Evolutionary conservation across 2,888 invertebrate genomes (phyloP).

Genomic region (Macrosoma leucophasiata): DNA sequence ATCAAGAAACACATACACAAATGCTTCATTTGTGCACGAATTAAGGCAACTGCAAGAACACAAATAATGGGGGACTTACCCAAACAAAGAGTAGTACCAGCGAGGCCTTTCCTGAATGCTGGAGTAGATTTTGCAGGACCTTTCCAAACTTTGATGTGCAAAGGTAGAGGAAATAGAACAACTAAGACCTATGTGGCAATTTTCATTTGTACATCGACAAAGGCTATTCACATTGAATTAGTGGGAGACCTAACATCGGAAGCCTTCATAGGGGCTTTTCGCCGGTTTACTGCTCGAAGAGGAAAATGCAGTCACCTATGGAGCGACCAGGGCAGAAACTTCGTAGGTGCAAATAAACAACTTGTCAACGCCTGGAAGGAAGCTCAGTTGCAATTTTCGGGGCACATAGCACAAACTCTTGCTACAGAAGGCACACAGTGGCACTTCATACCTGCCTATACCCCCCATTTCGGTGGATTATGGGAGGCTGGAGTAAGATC

Average conservation of each 20-base stretch:
- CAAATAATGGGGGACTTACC: constrained; percentile 5
- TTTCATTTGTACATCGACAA: constrained; percentile 19
- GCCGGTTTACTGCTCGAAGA: constrained; percentile 23
- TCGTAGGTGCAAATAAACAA: constrained; percentile 21
- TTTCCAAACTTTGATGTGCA: constrained; percentile 2
- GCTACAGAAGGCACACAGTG: constrained; percentile 19
- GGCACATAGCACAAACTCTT: constrained; percentile 3
- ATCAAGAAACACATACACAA: constrained; percentile 1
- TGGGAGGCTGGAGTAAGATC: constrained; percentile 25
- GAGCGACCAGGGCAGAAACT: constrained; percentile 24
- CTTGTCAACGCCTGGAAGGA: constrained; percentile 14
- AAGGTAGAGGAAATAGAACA: constrained; percentile 12
- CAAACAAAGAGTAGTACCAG: constrained; percentile 2
- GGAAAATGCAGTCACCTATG: constrained; percentile 21
- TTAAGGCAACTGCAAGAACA: not conserved
- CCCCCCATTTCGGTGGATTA: constrained; percentile 20
- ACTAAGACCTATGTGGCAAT: constrained; percentile 10
- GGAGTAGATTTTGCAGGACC: constrained; percentile 4
- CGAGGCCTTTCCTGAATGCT: constrained; percentile 1
- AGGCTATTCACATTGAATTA: constrained; percentile 19
- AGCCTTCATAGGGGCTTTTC: constrained; percentile 19
- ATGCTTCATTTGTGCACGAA: constrained; percentile 1
- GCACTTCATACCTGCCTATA: constrained; percentile 22
- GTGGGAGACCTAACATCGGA: constrained; percentile 17
- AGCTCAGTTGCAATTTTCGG: constrained; percentile 10